Percentiles rank a stretch among this genome's conserved stretches.
Conservation (phyloP, 1,140 invertebrate genomes). For the Sycophila sp. region DNA sequence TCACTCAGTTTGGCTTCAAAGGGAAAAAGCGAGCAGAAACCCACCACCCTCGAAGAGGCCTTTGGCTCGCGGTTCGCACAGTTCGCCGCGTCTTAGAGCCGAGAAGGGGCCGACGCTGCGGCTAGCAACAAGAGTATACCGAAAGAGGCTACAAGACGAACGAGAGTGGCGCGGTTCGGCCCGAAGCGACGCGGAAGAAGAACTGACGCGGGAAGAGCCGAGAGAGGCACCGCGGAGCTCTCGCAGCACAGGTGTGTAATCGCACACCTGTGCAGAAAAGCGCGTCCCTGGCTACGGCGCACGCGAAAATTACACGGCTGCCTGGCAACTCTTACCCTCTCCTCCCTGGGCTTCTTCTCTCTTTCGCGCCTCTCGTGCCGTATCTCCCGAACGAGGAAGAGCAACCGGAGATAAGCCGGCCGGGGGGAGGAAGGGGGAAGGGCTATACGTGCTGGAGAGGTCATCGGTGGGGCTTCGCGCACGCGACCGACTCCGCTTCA, state of each 20-base stretch:
- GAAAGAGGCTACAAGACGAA: background rate
- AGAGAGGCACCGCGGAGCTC: background rate
- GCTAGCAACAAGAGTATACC: conserved; percentile 11
- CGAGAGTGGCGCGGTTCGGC: background rate
- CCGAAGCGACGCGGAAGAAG: background rate
- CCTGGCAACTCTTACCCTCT: no score
- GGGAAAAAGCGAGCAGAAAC: no score
- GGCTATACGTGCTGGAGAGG: conserved; percentile 23
- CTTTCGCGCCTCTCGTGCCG: background rate
- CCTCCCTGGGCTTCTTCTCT: no score
- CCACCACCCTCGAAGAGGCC: no score
- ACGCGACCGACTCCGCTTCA: background rate
- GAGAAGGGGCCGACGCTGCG: no score
- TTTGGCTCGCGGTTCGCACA: no score
- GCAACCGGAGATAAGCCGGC: conserved; percentile 3
- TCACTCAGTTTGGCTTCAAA: no score
- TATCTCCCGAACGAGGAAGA: conserved; percentile 14
- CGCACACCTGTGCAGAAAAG: conserved; percentile 32
- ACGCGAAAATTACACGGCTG: conserved; percentile 8
- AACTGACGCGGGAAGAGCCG: background rate
- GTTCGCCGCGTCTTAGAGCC: no score
- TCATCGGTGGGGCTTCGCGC: conserved; percentile 22
- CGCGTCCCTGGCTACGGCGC: background rate
- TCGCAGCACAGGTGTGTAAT: conserved; percentile 10
- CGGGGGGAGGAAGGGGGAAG: background rate